A percentile compares a stretch with the other conserved stretches of the same genome.
Conservation (phyloP, 1,140 invertebrate genomes). For the Monomorium pharaonis region DNA sequence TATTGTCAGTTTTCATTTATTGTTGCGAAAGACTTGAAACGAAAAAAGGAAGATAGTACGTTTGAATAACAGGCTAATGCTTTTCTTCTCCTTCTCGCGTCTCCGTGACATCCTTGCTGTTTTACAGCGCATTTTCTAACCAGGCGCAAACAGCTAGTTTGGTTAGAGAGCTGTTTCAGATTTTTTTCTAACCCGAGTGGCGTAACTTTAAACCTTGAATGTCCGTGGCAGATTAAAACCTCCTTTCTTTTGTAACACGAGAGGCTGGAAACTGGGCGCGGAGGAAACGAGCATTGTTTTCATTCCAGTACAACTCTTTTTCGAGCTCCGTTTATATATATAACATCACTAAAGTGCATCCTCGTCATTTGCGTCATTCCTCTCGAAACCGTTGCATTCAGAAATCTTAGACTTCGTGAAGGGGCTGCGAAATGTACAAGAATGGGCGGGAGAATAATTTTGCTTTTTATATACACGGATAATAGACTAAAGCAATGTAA, state of each 20-base stretch:
- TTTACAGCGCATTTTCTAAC: not conserved
- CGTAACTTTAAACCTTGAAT: constrained; percentile 46
- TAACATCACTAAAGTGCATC: constrained; percentile 1
- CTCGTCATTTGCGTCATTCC: constrained; percentile 18
- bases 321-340: not conserved
- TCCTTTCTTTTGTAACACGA: not conserved
- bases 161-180: not conserved
- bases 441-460: not conserved
- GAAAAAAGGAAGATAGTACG: not conserved
- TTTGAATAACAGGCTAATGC: not conserved
- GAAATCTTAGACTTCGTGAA: not conserved
- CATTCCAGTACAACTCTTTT: constrained; percentile 44
- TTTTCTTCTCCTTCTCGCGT: not conserved
- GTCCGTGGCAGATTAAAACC: constrained; percentile 24
- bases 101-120: not conserved
- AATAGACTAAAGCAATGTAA: not conserved
- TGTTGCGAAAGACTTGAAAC: not conserved
- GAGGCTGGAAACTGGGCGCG: not conserved
- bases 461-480: not conserved
- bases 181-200: not conserved
- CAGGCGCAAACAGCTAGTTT: not conserved
- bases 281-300: constrained; percentile 57
- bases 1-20: not conserved
- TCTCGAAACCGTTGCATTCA: not conserved
- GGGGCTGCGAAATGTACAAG: not conserved